Conservation (phyloP, 1,140 invertebrate species). For the Akabosia matsudoensis region DNA sequence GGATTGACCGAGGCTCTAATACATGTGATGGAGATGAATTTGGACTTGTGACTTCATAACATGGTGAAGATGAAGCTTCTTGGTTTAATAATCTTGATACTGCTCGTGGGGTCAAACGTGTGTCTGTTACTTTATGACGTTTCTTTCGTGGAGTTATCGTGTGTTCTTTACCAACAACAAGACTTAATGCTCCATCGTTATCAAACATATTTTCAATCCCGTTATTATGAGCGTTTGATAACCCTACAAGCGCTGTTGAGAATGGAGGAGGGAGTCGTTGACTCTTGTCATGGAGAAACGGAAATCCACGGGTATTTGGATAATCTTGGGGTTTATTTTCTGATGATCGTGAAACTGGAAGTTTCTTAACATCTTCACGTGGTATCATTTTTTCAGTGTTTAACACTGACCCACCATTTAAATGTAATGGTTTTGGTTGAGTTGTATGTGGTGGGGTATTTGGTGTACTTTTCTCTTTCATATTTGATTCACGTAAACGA, state of each 20-base stretch:
- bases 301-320: background rate
- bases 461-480: background rate
- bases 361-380: background rate
- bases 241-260: conserved; percentile 27
- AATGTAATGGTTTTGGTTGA: background rate
- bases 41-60: conserved; percentile 53
- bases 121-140: conserved; percentile 94
- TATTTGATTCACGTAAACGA: background rate
- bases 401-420: background rate
- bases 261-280: too few species aligned
- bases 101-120: conserved; percentile 85
- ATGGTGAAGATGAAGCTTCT: too few species aligned
- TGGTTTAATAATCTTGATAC: conserved; percentile 79
- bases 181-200: conserved; percentile 60
- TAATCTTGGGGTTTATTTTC: background rate
- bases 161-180: conserved; percentile 38
- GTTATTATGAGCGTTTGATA: conserved; percentile 9
- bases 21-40: background rate
- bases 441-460: background rate
- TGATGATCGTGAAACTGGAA: background rate
- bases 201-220: conserved; percentile 62
- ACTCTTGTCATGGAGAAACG: conserved; percentile 3
- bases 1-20: background rate
- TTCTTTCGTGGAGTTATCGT: conserved; percentile 88
- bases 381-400: background rate